Base-by-base conservation (phyloP, 2,888 invertebrate genomes). In the Acheta domesticus region DNA sequence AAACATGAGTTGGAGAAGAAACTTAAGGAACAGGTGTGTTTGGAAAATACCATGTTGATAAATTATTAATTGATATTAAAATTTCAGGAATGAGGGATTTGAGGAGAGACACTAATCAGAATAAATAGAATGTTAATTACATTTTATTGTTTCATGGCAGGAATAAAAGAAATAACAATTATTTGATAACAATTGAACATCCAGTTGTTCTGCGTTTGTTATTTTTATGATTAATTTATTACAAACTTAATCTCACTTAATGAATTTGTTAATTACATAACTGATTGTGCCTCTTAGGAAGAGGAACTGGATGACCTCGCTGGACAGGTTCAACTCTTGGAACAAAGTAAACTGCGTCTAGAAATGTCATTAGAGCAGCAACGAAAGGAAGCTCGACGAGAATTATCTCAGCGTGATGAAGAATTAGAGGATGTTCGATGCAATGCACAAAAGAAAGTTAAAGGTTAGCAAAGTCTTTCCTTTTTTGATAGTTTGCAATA, bases 271-370 rank as follows among this genome's bases (percentile, higher is more conserved):
- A 14, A 62, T 62, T 19, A n/a, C 1, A 5, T 36, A 36, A 36
- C 36, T 19, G n/a, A 62, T 62, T 62, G 5, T 62, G 3, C n/a
- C 77, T 78, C 78, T 50, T 81, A 87, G 87, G 98, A 98, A 86
- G 98, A 98, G 86, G 98, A 98, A 86, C 89, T 98, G 78, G 98
- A 98, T 85, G 98, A 99, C 86, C 91, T 97, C 85, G 97, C 97
- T 4, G 97, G 80, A 12, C 81, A 82, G 75, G 80, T 82, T n/a
- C 91, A 94, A 87, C 89, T 97, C 84, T 88, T 98, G 85, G 97
- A 98, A 86, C 97, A 97, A 87, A 94, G 96, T 2, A 98, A 97
- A 86, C 89, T 98, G 48, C 91, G 97, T 1, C 88, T 98, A 82
- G 97, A 98, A 87, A 98, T 98, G 98, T 91, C 93, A 75, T 87